These are phyloP conservation scores for Aphrocallistes beatrix DNA, from an alignment of 37 sponge, comb jelly and placozoan genomes.

Conservation along the genomic window DNA sequence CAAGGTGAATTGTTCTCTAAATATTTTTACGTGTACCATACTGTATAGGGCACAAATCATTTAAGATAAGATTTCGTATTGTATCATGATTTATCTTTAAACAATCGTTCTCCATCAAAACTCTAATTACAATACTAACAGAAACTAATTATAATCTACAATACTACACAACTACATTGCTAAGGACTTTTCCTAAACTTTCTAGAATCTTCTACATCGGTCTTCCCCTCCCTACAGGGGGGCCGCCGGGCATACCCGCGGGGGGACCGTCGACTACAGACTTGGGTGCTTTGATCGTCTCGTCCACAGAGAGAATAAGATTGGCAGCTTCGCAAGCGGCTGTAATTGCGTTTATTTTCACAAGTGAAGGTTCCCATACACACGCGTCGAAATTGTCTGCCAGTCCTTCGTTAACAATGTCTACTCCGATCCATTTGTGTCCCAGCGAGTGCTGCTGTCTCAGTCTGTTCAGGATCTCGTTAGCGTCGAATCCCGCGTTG, in stretches of 20 bases:
- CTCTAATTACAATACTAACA: too few species aligned
- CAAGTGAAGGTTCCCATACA: slow-evolving; percentile 96
- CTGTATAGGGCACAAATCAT: too few species aligned
- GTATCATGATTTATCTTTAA: too few species aligned
- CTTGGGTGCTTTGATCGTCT: slow-evolving; percentile 90
- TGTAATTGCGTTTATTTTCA: slow-evolving; percentile 87
- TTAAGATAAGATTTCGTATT: too few species aligned
- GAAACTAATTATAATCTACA: too few species aligned
- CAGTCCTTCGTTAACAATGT: slow-evolving; percentile 82
- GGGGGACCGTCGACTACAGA: slow-evolving; percentile 29
- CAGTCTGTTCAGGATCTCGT: slow-evolving; percentile 83
- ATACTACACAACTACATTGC: background rate
- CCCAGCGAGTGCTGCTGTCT: slow-evolving; percentile 89
- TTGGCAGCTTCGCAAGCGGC: slow-evolving; percentile 89
- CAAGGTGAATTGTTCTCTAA: too few species aligned
- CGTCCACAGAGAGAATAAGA: slow-evolving; percentile 93
- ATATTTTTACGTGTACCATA: too few species aligned
- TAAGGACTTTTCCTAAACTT: background rate
- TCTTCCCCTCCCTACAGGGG: background rate
- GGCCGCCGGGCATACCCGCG: slow-evolving; percentile 16
- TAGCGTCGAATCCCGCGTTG: slow-evolving; percentile 99
- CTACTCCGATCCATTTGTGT: slow-evolving; percentile 90
- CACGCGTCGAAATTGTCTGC: slow-evolving; percentile 87
- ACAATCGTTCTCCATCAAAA: too few species aligned
- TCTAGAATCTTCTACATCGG: slow-evolving; percentile 20